These are phyloP conservation scores for Orussus abietinus DNA, from an alignment of 1,140 invertebrate species.

Conservation along the genomic window DNA sequence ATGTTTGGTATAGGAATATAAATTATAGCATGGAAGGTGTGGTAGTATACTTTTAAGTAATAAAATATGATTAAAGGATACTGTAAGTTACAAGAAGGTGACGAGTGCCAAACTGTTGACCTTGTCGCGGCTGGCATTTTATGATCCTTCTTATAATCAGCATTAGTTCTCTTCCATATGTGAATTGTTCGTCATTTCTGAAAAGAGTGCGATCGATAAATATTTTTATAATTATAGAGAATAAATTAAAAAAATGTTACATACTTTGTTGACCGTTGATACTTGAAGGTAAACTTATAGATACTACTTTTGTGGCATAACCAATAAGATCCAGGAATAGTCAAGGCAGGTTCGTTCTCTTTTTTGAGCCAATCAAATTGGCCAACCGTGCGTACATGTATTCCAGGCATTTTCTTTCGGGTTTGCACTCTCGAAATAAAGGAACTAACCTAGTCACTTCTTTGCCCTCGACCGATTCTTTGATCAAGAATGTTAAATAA, in stretches of 20 bases:
- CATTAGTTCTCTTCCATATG: conserved; percentile 43
- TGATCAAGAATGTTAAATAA: conserved; percentile 42
- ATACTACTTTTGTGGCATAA: conserved; percentile 46
- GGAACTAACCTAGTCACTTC: conserved; percentile 39
- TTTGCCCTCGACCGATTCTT: conserved; percentile 33
- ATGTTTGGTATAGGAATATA: neutral
- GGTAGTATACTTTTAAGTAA: neutral
- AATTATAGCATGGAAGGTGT: conserved; percentile 4
- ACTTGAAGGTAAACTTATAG: conserved; percentile 50
- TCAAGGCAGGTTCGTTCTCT: conserved; percentile 37
- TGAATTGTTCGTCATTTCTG: conserved; percentile 35
- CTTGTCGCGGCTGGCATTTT: conserved; percentile 40
- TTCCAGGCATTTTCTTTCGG: conserved; percentile 52
- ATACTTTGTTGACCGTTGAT: conserved; percentile 41
- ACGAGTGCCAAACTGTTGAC: conserved; percentile 45
- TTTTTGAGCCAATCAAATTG: conserved; percentile 40
- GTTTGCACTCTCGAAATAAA: conserved; percentile 42
- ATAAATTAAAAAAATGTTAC: conserved; percentile 2
- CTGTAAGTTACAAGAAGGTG: conserved; percentile 45
- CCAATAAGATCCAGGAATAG: conserved; percentile 49
- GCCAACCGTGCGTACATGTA: conserved; percentile 48
- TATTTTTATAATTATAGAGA: conserved; percentile 11
- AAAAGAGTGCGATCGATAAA: conserved; percentile 21
- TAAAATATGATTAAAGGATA: conserved; percentile 35
- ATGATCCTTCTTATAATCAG: conserved; percentile 47